These are phyloP conservation scores for Hypomecis atomaria DNA, from an alignment of 2,888 invertebrate genomes.

Conservation along the genomic window DNA sequence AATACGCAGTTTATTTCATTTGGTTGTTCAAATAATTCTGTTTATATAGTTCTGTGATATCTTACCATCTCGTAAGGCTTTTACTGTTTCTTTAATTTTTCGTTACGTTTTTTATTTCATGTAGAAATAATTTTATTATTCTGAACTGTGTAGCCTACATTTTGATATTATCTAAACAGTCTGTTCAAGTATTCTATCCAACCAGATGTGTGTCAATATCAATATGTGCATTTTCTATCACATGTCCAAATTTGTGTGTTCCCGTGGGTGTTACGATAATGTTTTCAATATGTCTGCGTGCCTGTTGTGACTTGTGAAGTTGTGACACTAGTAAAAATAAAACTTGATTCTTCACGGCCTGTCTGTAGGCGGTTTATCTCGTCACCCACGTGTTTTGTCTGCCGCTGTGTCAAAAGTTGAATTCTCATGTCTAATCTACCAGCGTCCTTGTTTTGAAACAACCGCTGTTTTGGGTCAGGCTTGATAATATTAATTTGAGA, in stretches of 20 bases:
- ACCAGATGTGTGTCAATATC: conserved; percentile 31
- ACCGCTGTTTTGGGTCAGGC: conserved; percentile 26
- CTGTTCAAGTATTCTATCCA: conserved; percentile 27
- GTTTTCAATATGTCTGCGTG: conserved; percentile 29
- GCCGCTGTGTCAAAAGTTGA: conserved; percentile 48
- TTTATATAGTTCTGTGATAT: neutral
- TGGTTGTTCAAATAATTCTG: too few relatives aligned
- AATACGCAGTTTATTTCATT: too few relatives aligned
- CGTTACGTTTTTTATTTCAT: too few relatives aligned
- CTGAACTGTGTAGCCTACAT: conserved; percentile 4
- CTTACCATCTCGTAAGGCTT: neutral
- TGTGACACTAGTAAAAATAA: conserved; percentile 41
- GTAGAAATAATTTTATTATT: neutral
- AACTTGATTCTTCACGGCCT: conserved; percentile 48
- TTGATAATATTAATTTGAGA: conserved; percentile 19
- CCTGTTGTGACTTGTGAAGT: conserved; percentile 42
- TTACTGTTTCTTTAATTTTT: neutral
- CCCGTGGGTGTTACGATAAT: conserved; percentile 37
- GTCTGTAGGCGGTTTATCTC: conserved; percentile 51
- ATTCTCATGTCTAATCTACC: conserved; percentile 45
- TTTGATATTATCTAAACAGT: conserved; percentile 21
- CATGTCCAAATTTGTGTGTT: conserved; percentile 24
- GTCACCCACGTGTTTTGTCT: conserved; percentile 52
- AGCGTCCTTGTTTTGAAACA: conserved; percentile 39
- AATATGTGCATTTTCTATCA: conserved; percentile 34